Conservation (phyloP, 2,797 vertebrate genomes). For the Orientallactaga sibirica region DNA sequence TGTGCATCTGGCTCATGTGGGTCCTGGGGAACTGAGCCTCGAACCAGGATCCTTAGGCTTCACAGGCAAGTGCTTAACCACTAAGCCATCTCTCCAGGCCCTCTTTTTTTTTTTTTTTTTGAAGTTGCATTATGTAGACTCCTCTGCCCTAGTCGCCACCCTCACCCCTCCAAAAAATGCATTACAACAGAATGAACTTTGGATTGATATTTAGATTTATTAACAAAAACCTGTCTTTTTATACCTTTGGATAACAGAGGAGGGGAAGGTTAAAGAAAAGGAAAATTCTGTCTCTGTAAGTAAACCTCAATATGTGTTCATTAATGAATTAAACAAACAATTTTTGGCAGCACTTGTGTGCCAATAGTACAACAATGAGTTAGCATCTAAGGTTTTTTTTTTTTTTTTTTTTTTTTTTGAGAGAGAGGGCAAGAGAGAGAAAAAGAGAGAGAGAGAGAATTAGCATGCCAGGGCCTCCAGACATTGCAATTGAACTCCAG, state of each 20-base stretch:
- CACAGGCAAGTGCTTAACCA: too few relatives aligned
- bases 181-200: background rate
- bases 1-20: too few relatives aligned
- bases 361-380: background rate
- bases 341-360: background rate
- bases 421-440: too few relatives aligned
- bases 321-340: background rate
- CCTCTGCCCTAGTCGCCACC: background rate
- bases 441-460: too few relatives aligned
- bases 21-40: too few relatives aligned
- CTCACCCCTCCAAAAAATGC: background rate
- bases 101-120: background rate
- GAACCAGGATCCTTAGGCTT: too few relatives aligned
- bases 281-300: background rate
- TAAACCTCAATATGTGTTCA: background rate
- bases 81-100: too few relatives aligned
- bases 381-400: background rate
- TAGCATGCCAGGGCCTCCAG: too few relatives aligned
- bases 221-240: background rate
- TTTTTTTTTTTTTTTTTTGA: too few relatives aligned
- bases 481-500: too few relatives aligned
- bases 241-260: background rate
- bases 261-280: background rate
- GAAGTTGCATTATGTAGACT: background rate
- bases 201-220: background rate